phyloP scores from a whole-genome alignment of 2,888 invertebrate genomes.

The Phyllotreta cruciferae region DNA sequence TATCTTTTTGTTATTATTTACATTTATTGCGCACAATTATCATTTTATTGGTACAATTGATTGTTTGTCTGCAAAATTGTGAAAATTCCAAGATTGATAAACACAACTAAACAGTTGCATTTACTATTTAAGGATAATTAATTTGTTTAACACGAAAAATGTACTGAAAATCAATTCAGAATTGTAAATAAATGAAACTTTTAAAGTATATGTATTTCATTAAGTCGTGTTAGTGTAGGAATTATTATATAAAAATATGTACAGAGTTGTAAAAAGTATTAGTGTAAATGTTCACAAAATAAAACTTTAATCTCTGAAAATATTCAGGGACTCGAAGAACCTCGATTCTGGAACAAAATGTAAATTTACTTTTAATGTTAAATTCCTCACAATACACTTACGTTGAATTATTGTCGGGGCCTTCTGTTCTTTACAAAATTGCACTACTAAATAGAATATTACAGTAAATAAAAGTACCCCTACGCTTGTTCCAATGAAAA shows the following conservation, averaged over 20 bases:
- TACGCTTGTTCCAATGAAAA: conserved; percentile 65
- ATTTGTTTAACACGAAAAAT: too few species aligned
- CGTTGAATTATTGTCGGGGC: conserved; percentile 54
- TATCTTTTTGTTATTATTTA: too few species aligned
- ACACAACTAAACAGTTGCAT: too few species aligned
- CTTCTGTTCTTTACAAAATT: conserved; percentile 58
- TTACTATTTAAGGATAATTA: too few species aligned
- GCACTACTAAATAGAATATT: conserved; percentile 66
- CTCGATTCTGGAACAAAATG: conserved; percentile 54
- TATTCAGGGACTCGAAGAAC: conserved; percentile 53
- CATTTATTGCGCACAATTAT: too few species aligned
- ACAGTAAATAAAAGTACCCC: conserved; percentile 64
- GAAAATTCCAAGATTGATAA: too few species aligned
- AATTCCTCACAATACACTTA: conserved; percentile 45
- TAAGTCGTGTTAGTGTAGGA: neutral
- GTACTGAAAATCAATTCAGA: too few species aligned
- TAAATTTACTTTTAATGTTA: conserved; percentile 18
- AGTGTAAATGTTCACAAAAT: neutral
- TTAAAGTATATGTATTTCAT: too few species aligned
- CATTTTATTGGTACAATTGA: too few species aligned
- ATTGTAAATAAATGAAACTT: too few species aligned
- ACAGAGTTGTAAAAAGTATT: conserved; percentile 2
- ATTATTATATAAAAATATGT: conserved; percentile 1
- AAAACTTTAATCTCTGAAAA: conserved; percentile 9
- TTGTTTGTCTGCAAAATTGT: too few species aligned